A percentile compares a stretch with the other conserved stretches of the same genome.
Conservation (phyloP, 2,113 vertebrate species). For the Hassar affinis region DNA sequence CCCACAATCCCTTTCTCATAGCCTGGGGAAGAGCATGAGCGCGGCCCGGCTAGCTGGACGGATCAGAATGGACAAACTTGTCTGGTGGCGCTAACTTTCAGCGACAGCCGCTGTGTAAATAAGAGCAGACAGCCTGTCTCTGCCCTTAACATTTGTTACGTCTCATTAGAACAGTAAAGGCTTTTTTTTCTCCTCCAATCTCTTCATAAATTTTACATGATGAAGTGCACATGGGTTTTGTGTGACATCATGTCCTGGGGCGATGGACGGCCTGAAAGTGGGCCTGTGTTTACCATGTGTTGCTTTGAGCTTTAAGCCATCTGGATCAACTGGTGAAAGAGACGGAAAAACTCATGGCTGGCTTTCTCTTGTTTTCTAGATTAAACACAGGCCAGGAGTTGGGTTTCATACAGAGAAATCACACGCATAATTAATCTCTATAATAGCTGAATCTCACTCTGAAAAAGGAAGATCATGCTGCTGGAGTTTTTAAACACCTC, state of each 20-base stretch:
- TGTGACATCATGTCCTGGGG: slow-evolving; percentile 46
- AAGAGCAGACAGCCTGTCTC: slow-evolving; percentile 49
- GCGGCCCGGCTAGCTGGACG: slow-evolving; percentile 25
- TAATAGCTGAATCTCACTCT: no score
- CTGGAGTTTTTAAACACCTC: no score
- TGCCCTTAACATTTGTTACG: slow-evolving; percentile 51
- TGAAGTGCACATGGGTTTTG: slow-evolving; percentile 48
- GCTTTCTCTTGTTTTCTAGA: not conserved
- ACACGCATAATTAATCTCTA: no score
- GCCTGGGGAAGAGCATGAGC: slow-evolving; percentile 33
- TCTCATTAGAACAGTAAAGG: slow-evolving; percentile 41
- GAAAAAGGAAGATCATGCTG: no score
- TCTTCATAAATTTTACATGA: slow-evolving; percentile 28
- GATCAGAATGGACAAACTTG: slow-evolving; percentile 52
- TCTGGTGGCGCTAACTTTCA: slow-evolving; percentile 48
- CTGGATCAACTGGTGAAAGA: slow-evolving; percentile 38
- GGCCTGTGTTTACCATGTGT: slow-evolving; percentile 31
- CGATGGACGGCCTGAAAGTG: slow-evolving; percentile 30
- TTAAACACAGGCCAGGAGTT: not conserved
- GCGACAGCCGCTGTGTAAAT: slow-evolving; percentile 39
- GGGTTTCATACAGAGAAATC: not conserved
- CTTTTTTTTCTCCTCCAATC: not conserved
- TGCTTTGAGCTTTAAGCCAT: slow-evolving; percentile 35
- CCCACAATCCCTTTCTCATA: slow-evolving; percentile 36
- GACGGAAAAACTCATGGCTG: slow-evolving; percentile 29